Evolutionary conservation across 2,797 vertebrate genomes (phyloP).

Genomic region (Novumbra hubbsi): DNA sequence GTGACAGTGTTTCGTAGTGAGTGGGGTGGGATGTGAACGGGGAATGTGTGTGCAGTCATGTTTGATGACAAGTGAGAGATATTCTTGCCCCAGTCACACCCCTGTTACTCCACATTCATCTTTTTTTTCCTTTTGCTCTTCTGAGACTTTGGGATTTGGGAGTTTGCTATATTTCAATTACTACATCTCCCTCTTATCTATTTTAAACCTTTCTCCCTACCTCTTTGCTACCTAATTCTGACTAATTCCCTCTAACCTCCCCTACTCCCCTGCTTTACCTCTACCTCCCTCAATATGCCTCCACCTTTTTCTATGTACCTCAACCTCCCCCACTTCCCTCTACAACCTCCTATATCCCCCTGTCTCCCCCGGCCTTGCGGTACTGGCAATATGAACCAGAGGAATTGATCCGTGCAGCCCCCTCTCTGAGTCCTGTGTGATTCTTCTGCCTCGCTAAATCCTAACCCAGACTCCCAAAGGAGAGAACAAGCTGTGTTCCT

Average conservation of each 20-base stretch:
- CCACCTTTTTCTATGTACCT: background rate
- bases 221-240: conserved; percentile 31
- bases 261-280: conserved; percentile 5
- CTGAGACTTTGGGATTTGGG: conserved; percentile 33
- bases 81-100: conserved; percentile 50
- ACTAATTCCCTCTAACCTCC: too few relatives aligned
- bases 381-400: conserved; percentile 40
- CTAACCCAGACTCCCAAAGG: conserved; percentile 53
- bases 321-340: too few relatives aligned
- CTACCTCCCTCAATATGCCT: background rate
- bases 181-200: conserved; percentile 39
- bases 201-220: background rate
- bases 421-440: conserved; percentile 54
- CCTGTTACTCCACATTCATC: conserved; percentile 49
- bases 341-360: too few relatives aligned
- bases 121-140: conserved; percentile 23
- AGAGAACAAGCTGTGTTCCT: conserved; percentile 41
- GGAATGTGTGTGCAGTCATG: conserved; percentile 53
- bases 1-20: conserved; percentile 37
- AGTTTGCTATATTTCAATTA: conserved; percentile 54
- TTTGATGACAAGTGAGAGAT: conserved; percentile 61
- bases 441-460: conserved; percentile 54
- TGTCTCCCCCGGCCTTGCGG: conserved; percentile 4
- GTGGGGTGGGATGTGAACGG: conserved; percentile 19
- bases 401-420: conserved; percentile 51